A percentile compares a stretch with the other conserved stretches of the same genome.
Evolutionary conservation across 2,113 vertebrate genomes (phyloP).

Genomic region (Lipotes vexillifer): DNA sequence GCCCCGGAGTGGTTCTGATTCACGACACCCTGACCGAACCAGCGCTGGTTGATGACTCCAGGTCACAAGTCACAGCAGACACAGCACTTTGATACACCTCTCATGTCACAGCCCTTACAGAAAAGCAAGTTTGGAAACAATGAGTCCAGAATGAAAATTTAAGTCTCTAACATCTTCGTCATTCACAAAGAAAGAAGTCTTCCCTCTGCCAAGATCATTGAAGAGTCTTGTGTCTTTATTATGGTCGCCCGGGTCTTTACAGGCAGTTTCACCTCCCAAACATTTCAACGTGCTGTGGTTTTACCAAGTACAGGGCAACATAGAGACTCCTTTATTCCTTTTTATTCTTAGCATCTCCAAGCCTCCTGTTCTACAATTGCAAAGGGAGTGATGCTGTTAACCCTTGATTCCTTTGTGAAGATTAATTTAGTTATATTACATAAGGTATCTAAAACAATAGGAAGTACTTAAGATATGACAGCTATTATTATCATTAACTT

Average conservation of each 20-base stretch:
- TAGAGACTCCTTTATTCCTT: neutral
- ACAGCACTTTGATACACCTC: neutral
- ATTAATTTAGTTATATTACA: neutral
- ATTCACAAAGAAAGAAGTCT: neutral
- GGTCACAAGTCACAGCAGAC: neutral
- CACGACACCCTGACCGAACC: fast-evolving
- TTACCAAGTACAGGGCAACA: neutral
- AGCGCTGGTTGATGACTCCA: fast-evolving
- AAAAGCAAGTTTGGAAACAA: neutral
- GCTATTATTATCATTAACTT: neutral
- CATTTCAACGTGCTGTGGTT: neutral
- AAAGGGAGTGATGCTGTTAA: neutral
- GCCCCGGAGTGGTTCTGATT: neutral
- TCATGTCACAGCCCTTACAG: neutral
- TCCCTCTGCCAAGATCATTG: neutral
- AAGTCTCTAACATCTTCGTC: neutral
- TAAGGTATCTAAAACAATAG: neutral
- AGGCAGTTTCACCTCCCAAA: neutral
- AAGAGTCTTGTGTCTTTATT: neutral
- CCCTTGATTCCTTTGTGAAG: neutral
- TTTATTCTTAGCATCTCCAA: neutral
- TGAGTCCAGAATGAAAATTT: neutral
- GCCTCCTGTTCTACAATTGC: neutral
- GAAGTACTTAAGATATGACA: neutral
- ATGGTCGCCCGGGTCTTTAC: neutral